Conservation (phyloP, 2,797 vertebrate genomes). For the Meda fulgida region DNA sequence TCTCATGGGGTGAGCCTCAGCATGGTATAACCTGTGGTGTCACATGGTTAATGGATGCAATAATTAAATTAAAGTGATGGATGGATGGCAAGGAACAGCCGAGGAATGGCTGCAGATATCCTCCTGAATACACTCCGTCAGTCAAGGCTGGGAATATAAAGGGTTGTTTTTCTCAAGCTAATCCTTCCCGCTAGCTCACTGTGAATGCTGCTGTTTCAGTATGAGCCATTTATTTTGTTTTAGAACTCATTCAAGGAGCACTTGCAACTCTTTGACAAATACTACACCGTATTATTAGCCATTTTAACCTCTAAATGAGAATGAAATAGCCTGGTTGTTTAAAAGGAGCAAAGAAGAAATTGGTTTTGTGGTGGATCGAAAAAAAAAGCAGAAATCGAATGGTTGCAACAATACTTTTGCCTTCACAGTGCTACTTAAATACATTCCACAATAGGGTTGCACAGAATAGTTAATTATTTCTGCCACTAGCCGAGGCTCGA, state of each 20-base stretch:
- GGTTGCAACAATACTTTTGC: background rate
- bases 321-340: background rate
- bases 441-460: background rate
- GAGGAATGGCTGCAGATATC: background rate
- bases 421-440: background rate
- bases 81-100: constrained; percentile 28
- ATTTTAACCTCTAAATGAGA: constrained; percentile 4
- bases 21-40: constrained; percentile 33
- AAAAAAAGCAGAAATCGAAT: background rate
- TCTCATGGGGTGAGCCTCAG: constrained; percentile 22
- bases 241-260: background rate
- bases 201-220: background rate
- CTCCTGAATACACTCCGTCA: constrained; percentile 26
- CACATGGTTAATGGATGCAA: constrained; percentile 43
- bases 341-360: background rate
- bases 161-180: background rate
- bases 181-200: background rate
- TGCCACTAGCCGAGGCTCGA: background rate
- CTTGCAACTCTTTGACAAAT: background rate
- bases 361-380: constrained; percentile 17
- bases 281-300: background rate
- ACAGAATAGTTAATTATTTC: background rate
- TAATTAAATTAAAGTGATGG: constrained; percentile 52
- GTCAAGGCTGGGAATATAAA: constrained; percentile 7
- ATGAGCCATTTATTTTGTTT: constrained; percentile 16